A percentile compares a stretch with the other conserved stretches of the same genome.
phyloP scores from a whole-genome alignment of 2,113 vertebrate species.

The Empidonax alnorum region DNA sequence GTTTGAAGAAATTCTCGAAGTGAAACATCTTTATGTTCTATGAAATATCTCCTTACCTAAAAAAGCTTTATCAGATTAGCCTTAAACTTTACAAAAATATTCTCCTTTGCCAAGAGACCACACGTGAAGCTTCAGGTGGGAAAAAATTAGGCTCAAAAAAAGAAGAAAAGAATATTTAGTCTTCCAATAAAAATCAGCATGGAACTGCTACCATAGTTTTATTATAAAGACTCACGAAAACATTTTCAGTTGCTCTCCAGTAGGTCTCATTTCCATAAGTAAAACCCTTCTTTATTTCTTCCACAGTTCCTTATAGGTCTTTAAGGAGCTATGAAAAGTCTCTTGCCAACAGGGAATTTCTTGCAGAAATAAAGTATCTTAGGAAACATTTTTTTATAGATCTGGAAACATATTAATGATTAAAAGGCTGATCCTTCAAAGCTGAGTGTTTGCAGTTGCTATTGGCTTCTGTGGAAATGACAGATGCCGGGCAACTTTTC shows the following conservation, averaged over 20 bases:
- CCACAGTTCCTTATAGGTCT: conserved; percentile 49
- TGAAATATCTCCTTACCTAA: neutral
- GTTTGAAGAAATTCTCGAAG: neutral
- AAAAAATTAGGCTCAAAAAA: conserved; percentile 26
- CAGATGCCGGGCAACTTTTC: neutral
- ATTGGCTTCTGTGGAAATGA: conserved; percentile 13
- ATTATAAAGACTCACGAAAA: conserved; percentile 55
- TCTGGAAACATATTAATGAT: conserved; percentile 65
- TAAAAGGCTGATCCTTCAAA: conserved; percentile 30
- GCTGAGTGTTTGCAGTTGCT: conserved; percentile 14
- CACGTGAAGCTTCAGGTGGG: conserved; percentile 51
- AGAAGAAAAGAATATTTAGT: neutral
- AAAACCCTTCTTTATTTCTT: conserved; percentile 68
- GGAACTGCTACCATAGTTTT: conserved; percentile 60
- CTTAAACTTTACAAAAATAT: conserved; percentile 28
- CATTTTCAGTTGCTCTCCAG: conserved; percentile 61
- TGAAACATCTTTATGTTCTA: neutral
- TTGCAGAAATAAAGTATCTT: conserved; percentile 64
- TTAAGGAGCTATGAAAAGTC: conserved; percentile 68
- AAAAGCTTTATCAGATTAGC: conserved; percentile 34
- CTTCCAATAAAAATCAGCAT: conserved; percentile 54
- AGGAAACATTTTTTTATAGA: conserved; percentile 64
- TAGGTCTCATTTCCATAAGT: conserved; percentile 61
- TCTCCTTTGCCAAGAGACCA: conserved; percentile 41
- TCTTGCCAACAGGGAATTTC: conserved; percentile 68